Percentiles rank a stretch among this genome's conserved stretches.
These are phyloP conservation scores for Beris morrisii DNA, from an alignment of 2,888 invertebrate genomes.

Conservation along the genomic window DNA sequence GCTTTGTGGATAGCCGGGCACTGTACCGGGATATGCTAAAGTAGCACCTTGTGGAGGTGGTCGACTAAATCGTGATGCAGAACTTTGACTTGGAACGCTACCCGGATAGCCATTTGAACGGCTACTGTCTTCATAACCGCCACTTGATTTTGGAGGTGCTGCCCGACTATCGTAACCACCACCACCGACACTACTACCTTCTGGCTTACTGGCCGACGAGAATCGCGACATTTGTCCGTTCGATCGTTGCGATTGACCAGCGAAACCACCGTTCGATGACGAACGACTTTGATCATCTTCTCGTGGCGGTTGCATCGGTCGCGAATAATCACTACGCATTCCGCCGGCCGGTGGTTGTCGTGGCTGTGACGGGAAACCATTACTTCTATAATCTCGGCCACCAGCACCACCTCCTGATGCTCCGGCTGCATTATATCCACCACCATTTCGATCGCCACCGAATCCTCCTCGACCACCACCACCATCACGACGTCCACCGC, in stretches of 20 bases:
- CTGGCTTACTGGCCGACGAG: conserved; percentile 38
- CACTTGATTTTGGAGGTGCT: background rate
- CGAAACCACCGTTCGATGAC: background rate
- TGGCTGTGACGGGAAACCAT: conserved; percentile 36
- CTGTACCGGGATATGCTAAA: conserved; percentile 27
- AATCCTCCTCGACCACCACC: conserved; percentile 42
- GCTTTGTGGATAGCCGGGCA: conserved; percentile 5
- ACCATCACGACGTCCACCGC: conserved; percentile 38
- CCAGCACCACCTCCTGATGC: background rate
- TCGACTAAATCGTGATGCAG: conserved; percentile 35
- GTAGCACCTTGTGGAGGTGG: conserved; percentile 41
- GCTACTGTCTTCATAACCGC: conserved; percentile 19
- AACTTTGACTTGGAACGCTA: background rate
- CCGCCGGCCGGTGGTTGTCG: background rate
- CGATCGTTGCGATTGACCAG: conserved; percentile 41
- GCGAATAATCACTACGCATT: conserved; percentile 23
- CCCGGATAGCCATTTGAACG: background rate
- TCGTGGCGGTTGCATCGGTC: conserved; percentile 4
- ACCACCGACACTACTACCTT: background rate
- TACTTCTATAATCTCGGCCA: conserved; percentile 29
- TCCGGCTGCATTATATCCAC: background rate
- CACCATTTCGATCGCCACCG: conserved; percentile 39
- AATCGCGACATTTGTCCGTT: conserved; percentile 46
- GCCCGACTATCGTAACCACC: conserved; percentile 6
- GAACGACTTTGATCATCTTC: conserved; percentile 13